Base-by-base conservation (phyloP, 2,888 invertebrate species). In the Pachycephus smyrnensis region DNA sequence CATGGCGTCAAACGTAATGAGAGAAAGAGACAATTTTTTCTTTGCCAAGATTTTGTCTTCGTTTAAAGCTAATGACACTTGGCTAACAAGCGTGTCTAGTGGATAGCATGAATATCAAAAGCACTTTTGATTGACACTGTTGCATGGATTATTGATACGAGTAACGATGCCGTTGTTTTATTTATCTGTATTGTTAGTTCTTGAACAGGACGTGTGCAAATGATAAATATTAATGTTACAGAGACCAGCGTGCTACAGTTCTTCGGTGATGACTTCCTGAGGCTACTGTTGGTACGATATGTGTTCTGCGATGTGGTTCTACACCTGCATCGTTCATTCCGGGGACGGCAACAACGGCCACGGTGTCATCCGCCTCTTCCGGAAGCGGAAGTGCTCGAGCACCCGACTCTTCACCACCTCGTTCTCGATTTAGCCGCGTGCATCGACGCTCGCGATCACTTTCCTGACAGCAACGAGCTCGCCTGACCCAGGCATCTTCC, bases 241-340 rank as follows among this genome's bases (percentile, higher is more conserved):
- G 92, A 92, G 79, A 89, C 86, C 87, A 91, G 91, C 84, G 87
- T 91, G 92, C 93, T 98, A 84, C 96, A 97, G 92, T 98, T 98
- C 92, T 96, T 98, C 92, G 97, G 98, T 71, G 98, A 99, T 92
- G 98, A 98, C 90, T 99, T 98, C 92, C 94, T 99, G 84, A 95
- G 98, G 81, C 94, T 98, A 81, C 93, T 98, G 81, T 94, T 98
- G 82, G 93, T 98, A 83, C 95, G 98, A 82, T 98, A 96, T 93
- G 95, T 98, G 83, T 98, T 99, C 94, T 98, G 98, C 93, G 97
- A 97, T 93, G 96, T 97, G 87, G 96, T 97, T 75, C 93, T 98
- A 84, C 95, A 97, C 85, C 94, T 97, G 89, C 98, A 99, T 92
- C 95, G 97, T 82, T 95, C 96, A 79, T 96, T 95, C 92, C 94